Evolutionary conservation across 2,797 vertebrate genomes (phyloP).

Genomic region (Columba guinea): DNA sequence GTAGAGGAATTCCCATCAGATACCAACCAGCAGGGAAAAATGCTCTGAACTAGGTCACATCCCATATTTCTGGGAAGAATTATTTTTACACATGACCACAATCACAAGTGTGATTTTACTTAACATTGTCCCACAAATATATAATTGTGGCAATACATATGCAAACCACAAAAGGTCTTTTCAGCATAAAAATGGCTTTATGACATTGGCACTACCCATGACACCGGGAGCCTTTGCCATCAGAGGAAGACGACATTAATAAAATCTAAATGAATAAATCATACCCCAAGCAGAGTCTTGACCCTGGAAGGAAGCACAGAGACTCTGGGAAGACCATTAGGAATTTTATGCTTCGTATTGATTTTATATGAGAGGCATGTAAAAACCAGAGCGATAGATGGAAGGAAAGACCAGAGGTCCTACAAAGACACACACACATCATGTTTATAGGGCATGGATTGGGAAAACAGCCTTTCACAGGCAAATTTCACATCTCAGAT

Average conservation of each 20-base stretch:
- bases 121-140: background rate
- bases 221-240: background rate
- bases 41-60: background rate
- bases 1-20: background rate
- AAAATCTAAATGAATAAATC: slow-evolving; percentile 16
- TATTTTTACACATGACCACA: background rate
- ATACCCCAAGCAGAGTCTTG: background rate
- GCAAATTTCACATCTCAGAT: background rate
- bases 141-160: background rate
- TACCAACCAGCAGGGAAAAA: background rate
- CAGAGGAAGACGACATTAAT: background rate
- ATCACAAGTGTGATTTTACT: background rate
- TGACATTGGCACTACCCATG: fast-evolving
- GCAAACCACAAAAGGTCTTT: background rate
- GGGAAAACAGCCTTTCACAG: background rate
- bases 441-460: background rate
- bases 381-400: background rate
- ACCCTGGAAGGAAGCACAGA: background rate
- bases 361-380: background rate
- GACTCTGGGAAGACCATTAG: background rate
- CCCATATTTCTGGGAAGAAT: background rate
- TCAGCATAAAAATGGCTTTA: background rate
- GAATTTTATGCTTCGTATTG: background rate
- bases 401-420: background rate
- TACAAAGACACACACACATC: background rate